Conservation (phyloP, 2,113 vertebrate genomes). For the Podarcis cretensis region DNA sequence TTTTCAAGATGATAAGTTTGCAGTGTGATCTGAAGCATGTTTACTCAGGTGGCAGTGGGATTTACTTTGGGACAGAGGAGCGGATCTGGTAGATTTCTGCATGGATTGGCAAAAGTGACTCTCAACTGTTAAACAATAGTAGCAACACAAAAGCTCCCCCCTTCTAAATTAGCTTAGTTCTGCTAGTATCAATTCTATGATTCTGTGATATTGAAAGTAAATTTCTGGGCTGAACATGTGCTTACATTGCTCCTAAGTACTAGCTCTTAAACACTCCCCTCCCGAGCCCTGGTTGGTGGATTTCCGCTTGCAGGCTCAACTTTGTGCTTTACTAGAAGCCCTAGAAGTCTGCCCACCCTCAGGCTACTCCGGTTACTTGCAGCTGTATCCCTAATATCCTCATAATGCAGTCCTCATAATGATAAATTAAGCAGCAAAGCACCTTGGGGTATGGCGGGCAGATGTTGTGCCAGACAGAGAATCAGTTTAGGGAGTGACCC, state of each 20-base stretch:
- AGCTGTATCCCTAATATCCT: neutral
- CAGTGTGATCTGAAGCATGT: neutral
- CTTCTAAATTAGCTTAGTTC: no score
- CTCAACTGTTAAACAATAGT: no score
- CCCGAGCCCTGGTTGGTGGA: neutral
- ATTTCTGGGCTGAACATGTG: neutral
- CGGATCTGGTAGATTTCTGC: neutral
- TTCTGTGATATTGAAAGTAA: no score
- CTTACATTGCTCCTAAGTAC: neutral
- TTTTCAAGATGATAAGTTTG: neutral
- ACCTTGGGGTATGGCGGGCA: rapidly evolving
- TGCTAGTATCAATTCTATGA: no score
- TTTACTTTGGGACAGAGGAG: neutral
- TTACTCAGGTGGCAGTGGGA: neutral
- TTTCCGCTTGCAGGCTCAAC: no score
- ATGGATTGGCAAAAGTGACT: no score
- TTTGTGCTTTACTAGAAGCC: neutral
- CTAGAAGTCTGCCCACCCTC: neutral
- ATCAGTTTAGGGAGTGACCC: neutral
- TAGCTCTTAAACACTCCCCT: neutral
- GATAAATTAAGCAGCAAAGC: neutral
- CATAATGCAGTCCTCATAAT: neutral
- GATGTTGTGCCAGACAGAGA: neutral
- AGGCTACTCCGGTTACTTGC: no score
- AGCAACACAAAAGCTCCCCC: no score